Evolutionary conservation across 1,140 invertebrate species (phyloP).

Genomic region (Lasioglossum albipes): DNA sequence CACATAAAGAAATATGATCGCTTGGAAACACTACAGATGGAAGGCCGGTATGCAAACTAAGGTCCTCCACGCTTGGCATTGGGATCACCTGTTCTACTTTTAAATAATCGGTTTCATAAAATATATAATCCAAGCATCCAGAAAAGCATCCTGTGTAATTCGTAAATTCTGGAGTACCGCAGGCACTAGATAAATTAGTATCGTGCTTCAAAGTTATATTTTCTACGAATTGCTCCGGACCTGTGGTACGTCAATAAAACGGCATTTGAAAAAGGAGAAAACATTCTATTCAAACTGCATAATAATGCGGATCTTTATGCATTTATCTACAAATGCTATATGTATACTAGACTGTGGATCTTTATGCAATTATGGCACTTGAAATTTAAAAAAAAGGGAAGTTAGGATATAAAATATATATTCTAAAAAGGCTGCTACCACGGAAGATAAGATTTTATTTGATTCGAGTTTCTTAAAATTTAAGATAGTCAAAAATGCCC

Average conservation of each 20-base stretch:
- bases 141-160: slow-evolving; percentile 92
- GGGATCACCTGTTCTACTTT: slow-evolving; percentile 87
- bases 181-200: slow-evolving; percentile 85
- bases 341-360: no score
- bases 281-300: neutral
- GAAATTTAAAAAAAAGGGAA: no score
- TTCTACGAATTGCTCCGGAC: slow-evolving; percentile 83
- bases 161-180: slow-evolving; percentile 89
- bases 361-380: no score
- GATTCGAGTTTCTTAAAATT: no score
- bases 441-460: no score
- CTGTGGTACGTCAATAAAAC: slow-evolving; percentile 77
- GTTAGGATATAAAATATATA: no score
- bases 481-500: no score
- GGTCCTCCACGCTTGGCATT: slow-evolving; percentile 87
- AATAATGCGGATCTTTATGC: no score
- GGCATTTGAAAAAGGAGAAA: neutral
- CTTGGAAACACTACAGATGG: slow-evolving; percentile 94
- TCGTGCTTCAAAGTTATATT: slow-evolving; percentile 84
- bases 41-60: slow-evolving; percentile 86
- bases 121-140: slow-evolving; percentile 96
- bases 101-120: slow-evolving; percentile 86
- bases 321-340: no score
- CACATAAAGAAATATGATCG: slow-evolving; percentile 93
- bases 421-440: no score